Percentiles rank a stretch among this genome's conserved stretches.
These are phyloP conservation scores for Tetranychus urticae DNA, from an alignment of 1,140 invertebrate species.

Conservation along the genomic window DNA sequence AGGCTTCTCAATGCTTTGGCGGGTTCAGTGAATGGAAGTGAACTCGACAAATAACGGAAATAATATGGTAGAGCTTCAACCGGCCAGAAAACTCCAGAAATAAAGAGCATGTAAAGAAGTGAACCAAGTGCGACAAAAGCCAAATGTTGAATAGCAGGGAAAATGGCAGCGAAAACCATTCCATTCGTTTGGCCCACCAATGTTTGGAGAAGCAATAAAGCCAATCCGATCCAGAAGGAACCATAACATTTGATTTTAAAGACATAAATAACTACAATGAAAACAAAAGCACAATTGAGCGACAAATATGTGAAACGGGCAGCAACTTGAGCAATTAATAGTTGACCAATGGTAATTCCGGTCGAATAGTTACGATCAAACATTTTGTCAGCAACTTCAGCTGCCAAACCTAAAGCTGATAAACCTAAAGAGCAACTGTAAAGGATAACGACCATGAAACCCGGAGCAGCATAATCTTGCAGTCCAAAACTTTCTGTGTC, in stretches of 20 bases:
- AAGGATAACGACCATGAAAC: background rate
- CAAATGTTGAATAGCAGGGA: background rate
- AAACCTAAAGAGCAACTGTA: background rate
- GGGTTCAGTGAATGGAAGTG: constrained; percentile 53
- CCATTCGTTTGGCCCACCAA: constrained; percentile 79
- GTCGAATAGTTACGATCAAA: background rate
- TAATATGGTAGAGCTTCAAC: constrained; percentile 65
- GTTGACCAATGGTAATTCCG: background rate
- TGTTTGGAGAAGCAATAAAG: constrained; percentile 32
- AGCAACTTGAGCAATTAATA: background rate
- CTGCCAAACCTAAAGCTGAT: background rate
- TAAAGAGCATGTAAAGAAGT: background rate
- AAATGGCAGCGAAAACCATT: constrained; percentile 53
- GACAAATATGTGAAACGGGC: background rate
- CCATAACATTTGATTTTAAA: background rate
- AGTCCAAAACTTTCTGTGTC: background rate
- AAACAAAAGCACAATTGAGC: background rate
- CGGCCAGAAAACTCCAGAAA: constrained; percentile 62
- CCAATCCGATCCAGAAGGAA: background rate
- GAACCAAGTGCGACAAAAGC: background rate
- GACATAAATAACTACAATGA: background rate
- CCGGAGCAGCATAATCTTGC: background rate
- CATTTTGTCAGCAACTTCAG: background rate
- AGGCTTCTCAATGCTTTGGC: background rate
- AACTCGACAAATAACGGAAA: constrained; percentile 50